Evolutionary conservation across 2,113 vertebrate species (phyloP).

Genomic region (Salminus brasiliensis): DNA sequence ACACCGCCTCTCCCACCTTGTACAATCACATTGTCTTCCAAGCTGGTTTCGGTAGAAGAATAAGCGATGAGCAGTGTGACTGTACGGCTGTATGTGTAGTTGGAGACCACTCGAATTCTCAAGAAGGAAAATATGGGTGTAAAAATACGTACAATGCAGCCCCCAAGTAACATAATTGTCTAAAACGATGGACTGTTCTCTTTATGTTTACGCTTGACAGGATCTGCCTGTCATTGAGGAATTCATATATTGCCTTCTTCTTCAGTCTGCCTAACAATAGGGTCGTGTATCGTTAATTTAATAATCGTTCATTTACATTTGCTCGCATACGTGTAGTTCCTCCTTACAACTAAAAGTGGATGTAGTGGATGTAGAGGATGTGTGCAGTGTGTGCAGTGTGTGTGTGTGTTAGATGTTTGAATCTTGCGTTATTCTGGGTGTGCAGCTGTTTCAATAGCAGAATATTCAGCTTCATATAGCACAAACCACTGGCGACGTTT

Average conservation of each 20-base stretch:
- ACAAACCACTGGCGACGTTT: not conserved
- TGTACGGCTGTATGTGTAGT: not conserved
- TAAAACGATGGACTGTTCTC: slow-evolving; percentile 22
- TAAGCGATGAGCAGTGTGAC: no score
- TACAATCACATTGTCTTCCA: not conserved
- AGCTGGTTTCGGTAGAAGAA: not conserved
- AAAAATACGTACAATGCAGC: not conserved
- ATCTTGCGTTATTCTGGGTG: not conserved
- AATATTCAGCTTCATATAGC: not conserved
- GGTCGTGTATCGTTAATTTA: not conserved
- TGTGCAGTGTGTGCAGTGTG: not conserved
- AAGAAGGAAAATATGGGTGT: not conserved
- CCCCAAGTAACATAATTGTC: slow-evolving; percentile 13
- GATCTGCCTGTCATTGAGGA: not conserved
- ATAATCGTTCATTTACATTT: not conserved
- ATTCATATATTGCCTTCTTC: not conserved
- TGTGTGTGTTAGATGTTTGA: not conserved
- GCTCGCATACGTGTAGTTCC: not conserved
- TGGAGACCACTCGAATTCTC: not conserved
- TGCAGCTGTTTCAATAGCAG: not conserved
- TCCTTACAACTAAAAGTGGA: not conserved
- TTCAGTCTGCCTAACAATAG: not conserved
- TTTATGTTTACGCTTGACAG: not conserved
- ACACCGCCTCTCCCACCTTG: not conserved
- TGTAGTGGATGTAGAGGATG: not conserved